These are phyloP conservation scores for Erythrocercus mccallii DNA, from an alignment of 2,113 vertebrate genomes.

Conservation along the genomic window DNA sequence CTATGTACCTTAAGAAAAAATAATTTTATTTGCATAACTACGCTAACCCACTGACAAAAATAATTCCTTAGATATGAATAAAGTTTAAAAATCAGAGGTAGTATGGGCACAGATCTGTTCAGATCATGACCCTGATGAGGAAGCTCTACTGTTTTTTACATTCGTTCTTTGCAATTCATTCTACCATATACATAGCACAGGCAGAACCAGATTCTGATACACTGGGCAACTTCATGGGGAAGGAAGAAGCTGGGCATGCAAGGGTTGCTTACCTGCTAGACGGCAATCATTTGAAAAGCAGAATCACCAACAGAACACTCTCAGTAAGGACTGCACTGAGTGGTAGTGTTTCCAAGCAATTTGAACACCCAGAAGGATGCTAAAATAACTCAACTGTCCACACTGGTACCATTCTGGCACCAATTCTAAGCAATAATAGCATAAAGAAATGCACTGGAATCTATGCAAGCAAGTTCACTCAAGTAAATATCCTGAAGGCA, in stretches of 20 bases:
- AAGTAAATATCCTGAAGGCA: not conserved
- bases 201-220: not conserved
- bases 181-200: not conserved
- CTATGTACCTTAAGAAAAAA: not conserved
- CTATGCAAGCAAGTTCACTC: not conserved
- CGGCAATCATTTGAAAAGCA: not conserved
- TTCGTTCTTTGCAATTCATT: not conserved
- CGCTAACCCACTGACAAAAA: not conserved
- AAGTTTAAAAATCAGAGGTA: not conserved
- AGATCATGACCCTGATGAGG: not conserved
- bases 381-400: not conserved
- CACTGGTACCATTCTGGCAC: not conserved
- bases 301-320: not conserved
- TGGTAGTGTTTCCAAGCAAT: not conserved
- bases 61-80: not conserved
- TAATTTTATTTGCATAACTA: not conserved
- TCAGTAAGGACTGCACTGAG: fast-evolving
- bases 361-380: not conserved
- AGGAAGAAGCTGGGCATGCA: not conserved
- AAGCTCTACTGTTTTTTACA: not conserved
- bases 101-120: not conserved
- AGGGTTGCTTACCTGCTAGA: not conserved
- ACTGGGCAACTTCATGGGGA: not conserved
- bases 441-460: not conserved
- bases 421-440: not conserved